Percentiles rank a stretch among this genome's conserved stretches.
phyloP scores from a whole-genome alignment of 2,113 vertebrate genomes.

The Saccopteryx bilineata region DNA sequence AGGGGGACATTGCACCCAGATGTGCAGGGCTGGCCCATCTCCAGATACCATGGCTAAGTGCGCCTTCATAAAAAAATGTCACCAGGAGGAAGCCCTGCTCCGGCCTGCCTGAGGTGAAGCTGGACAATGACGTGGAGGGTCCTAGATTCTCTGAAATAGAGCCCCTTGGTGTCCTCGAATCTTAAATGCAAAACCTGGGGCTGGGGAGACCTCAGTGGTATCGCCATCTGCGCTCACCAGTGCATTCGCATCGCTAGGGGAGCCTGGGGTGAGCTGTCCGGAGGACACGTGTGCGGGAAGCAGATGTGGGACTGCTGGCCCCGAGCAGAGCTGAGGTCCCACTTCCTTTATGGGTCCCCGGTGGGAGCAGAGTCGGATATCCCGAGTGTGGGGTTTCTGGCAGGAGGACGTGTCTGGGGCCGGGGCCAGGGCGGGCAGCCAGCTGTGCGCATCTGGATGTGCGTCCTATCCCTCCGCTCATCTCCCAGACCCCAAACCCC shows the following conservation, averaged over 20 bases:
- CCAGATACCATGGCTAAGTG: background rate
- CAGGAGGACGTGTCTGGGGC: slow-evolving; percentile 43
- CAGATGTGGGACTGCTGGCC: slow-evolving; percentile 67
- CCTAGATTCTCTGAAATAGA: background rate
- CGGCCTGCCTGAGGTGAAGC: background rate
- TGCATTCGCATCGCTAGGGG: background rate
- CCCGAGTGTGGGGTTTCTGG: slow-evolving; percentile 76
- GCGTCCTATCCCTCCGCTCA: background rate
- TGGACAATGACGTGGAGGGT: slow-evolving; percentile 36
- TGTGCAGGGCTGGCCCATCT: slow-evolving; percentile 44
- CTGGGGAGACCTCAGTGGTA: background rate
- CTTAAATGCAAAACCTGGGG: background rate
- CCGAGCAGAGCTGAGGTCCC: slow-evolving; percentile 52
- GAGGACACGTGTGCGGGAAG: slow-evolving; percentile 56
- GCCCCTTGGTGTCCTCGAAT: background rate
- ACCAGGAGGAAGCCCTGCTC: too few relatives aligned
- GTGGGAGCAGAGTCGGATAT: slow-evolving; percentile 61
- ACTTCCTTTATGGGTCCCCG: slow-evolving; percentile 73
- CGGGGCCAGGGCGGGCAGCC: slow-evolving; percentile 48
- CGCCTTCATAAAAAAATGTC: background rate
- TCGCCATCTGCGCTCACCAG: background rate
- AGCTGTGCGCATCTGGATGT: slow-evolving; percentile 76
- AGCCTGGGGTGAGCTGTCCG: background rate
- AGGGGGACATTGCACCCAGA: background rate
- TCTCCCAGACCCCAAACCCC: background rate